A percentile compares a stretch with the other conserved stretches of the same genome.
Conservation (phyloP, 2,888 invertebrate genomes). For the Hypomecis atomaria region DNA sequence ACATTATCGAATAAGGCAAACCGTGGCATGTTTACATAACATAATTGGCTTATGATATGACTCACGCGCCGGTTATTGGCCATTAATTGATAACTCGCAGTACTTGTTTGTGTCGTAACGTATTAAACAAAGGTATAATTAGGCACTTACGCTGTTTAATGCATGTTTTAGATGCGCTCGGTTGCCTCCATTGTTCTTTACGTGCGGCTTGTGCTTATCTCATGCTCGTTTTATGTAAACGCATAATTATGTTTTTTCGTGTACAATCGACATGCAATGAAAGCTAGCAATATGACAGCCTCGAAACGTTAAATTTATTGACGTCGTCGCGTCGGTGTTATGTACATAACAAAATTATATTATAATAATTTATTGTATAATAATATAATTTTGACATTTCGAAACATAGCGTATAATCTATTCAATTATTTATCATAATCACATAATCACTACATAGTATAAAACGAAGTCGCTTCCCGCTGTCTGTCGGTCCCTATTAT, state of each 20-base stretch:
- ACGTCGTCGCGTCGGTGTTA: no score
- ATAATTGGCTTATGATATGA: slow-evolving; percentile 26
- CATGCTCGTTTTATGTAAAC: not conserved
- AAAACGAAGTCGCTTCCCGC: no score
- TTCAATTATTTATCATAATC: no score
- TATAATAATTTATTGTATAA: no score
- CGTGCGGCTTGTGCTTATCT: not conserved
- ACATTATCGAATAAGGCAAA: slow-evolving; percentile 18
- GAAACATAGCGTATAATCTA: no score
- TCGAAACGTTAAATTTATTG: no score
- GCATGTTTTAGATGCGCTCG: slow-evolving; percentile 4
- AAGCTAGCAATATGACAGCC: no score
- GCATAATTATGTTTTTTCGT: not conserved
- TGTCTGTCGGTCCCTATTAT: no score
- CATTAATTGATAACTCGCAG: slow-evolving; percentile 24
- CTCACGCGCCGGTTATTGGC: slow-evolving; percentile 10
- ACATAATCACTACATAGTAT: no score
- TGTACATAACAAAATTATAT: no score
- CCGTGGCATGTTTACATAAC: slow-evolving; percentile 29
- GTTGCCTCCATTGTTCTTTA: not conserved
- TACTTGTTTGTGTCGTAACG: slow-evolving; percentile 32
- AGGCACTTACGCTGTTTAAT: slow-evolving; percentile 1
- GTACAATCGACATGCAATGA: no score
- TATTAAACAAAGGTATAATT: slow-evolving; percentile 23
- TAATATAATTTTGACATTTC: no score